Percentiles rank a stretch among this genome's conserved stretches.
Conservation (phyloP, 2,113 vertebrate species). For the Cygnus atratus region DNA sequence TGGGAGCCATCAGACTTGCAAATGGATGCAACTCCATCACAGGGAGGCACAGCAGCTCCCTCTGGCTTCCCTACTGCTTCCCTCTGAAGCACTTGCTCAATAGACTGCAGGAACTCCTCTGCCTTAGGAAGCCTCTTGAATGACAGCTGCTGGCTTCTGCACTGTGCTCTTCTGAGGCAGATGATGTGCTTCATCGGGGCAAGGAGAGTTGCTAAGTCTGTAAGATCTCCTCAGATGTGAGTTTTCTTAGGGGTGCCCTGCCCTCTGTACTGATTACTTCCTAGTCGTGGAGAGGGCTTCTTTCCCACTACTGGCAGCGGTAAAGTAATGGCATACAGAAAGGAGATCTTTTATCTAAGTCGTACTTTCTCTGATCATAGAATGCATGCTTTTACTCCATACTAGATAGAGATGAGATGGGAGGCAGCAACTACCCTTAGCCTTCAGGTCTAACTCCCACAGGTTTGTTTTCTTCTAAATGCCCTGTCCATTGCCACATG, state of each 20-base stretch:
- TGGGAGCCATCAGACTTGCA: background rate
- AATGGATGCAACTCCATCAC: background rate
- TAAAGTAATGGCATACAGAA: background rate
- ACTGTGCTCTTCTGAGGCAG: background rate
- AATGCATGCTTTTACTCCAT: background rate
- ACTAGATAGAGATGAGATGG: background rate
- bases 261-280: background rate
- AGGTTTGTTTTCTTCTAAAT: background rate
- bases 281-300: background rate
- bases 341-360: background rate
- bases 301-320: background rate
- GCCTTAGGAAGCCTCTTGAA: background rate
- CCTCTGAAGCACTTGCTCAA: accelerated
- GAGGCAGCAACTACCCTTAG: background rate
- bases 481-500: background rate
- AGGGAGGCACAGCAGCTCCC: background rate
- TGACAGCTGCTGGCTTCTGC: background rate
- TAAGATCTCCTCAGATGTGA: background rate
- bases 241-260: background rate
- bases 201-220: background rate
- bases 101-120: background rate
- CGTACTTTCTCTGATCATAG: background rate
- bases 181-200: background rate
- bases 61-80: background rate
- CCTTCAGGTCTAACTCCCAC: background rate